Evolutionary conservation across 2,113 vertebrate genomes (phyloP).

Genomic region (Cottus gobio): DNA sequence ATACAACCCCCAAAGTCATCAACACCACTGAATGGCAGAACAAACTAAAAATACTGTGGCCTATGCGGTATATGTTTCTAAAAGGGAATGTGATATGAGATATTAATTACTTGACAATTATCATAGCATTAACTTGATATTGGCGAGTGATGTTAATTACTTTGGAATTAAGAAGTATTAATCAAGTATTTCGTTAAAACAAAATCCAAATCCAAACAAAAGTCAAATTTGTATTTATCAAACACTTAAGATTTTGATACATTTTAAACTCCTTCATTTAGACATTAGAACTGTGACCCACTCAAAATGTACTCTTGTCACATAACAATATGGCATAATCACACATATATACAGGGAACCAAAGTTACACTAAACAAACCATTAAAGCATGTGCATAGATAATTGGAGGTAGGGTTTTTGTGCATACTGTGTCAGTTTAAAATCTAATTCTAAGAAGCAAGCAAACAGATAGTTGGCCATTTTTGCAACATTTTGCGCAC

Average conservation of each 20-base stretch:
- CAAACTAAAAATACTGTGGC: background rate
- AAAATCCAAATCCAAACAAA: background rate
- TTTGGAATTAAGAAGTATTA: background rate
- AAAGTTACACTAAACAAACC: background rate
- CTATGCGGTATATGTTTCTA: background rate
- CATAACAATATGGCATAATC: background rate
- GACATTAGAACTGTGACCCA: background rate
- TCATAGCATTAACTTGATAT: background rate
- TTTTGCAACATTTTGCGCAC: background rate
- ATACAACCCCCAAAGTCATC: background rate
- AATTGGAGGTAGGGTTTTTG: background rate
- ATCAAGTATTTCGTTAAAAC: background rate
- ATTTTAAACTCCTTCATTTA: no score
- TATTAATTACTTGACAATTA: background rate
- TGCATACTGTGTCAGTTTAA: background rate
- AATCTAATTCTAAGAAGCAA: background rate
- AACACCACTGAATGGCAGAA: background rate
- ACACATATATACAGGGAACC: background rate
- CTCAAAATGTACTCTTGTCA: background rate
- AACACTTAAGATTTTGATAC: background rate
- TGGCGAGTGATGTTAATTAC: background rate
- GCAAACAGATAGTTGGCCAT: background rate
- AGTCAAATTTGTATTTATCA: background rate
- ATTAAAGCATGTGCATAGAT: background rate
- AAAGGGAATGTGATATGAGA: background rate